These are phyloP conservation scores for Hemiprocne comata DNA, from an alignment of 2,113 vertebrate genomes.

Conservation along the genomic window DNA sequence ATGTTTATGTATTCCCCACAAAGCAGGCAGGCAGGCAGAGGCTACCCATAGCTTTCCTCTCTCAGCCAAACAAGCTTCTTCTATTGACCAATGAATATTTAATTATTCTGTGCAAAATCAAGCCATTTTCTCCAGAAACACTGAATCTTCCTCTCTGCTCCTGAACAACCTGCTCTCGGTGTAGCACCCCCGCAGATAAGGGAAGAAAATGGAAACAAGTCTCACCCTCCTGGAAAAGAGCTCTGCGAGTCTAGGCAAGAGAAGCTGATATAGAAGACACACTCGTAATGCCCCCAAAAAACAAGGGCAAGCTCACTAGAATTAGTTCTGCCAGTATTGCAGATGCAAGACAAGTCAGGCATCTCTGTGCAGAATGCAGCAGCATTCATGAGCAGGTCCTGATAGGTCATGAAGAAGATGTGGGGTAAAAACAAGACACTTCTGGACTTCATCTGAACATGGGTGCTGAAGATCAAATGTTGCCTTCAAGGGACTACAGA, in stretches of 20 bases:
- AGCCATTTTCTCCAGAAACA: not conserved
- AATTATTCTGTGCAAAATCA: not conserved
- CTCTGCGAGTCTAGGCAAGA: not conserved
- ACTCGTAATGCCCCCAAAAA: not conserved
- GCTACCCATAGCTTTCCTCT: not conserved
- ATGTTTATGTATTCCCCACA: not conserved
- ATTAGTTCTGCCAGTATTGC: not conserved
- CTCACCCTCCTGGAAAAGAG: not conserved
- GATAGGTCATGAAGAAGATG: not conserved
- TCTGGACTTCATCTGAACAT: not conserved
- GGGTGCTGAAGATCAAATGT: not conserved
- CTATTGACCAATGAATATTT: not conserved
- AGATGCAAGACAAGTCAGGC: not conserved
- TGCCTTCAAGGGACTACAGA: not conserved
- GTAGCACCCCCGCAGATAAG: not conserved
- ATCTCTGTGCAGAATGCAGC: not conserved
- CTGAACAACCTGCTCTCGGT: not conserved
- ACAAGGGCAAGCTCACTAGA: not conserved
- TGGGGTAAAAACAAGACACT: not conserved
- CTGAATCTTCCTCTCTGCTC: not conserved
- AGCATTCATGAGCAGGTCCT: not conserved
- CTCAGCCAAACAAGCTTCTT: not conserved
- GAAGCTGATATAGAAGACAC: not conserved
- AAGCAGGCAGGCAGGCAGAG: not conserved
- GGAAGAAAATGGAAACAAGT: not conserved